Conservation (phyloP, 2,797 vertebrate genomes). For the Cyprinodon diabolis region DNA sequence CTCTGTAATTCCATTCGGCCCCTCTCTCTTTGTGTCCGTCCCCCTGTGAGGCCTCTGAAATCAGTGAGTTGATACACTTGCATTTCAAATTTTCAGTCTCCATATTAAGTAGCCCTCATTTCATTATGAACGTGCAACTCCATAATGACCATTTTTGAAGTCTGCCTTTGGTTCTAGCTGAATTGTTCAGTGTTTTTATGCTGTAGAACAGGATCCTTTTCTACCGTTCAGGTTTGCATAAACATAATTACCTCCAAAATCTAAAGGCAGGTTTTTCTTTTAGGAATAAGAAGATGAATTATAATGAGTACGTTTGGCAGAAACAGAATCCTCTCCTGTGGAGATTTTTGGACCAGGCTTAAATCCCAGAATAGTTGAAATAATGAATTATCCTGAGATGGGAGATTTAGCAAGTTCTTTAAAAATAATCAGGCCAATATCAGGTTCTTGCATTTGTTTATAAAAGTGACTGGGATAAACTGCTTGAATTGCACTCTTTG, state of each 20-base stretch:
- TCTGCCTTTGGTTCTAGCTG: not conserved
- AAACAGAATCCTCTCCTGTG: constrained; percentile 15
- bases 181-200: constrained; percentile 4
- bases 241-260: constrained; percentile 14
- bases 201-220: constrained; percentile 2
- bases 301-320: constrained; percentile 24
- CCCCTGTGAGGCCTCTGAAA: constrained; percentile 45
- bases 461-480: not conserved
- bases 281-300: constrained; percentile 15
- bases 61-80: constrained; percentile 47
- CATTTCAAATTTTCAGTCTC: constrained; percentile 58
- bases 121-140: constrained; percentile 13
- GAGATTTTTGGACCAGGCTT: constrained; percentile 31
- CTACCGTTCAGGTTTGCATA: not conserved
- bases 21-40: constrained; percentile 32
- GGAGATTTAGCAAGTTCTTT: constrained; percentile 9
- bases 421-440: constrained; percentile 14
- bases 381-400: constrained; percentile 31
- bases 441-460: not conserved
- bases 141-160: constrained; percentile 6
- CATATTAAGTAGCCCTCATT: constrained; percentile 19
- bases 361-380: constrained; percentile 48
- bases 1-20: constrained; percentile 35
- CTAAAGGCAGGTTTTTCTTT: constrained; percentile 14
- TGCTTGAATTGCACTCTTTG: not conserved